A percentile compares a stretch with the other conserved stretches of the same genome.
Conservation (phyloP, 1,140 invertebrate genomes). For the Gryon sp. region DNA sequence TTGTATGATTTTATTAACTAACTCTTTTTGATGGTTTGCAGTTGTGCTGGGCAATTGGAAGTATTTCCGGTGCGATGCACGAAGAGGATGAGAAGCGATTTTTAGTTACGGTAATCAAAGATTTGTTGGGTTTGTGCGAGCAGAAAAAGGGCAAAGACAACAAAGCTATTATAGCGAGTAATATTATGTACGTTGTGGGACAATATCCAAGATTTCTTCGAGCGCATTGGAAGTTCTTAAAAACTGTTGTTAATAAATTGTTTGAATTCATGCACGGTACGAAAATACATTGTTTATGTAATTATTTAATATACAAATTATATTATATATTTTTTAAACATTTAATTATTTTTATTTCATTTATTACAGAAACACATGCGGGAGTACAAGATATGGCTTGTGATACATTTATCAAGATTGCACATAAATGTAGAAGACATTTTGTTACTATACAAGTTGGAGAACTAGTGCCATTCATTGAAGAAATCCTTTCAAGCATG, state of each 20-base stretch:
- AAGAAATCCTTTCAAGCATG: slow-evolving; percentile 98
- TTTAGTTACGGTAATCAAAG: slow-evolving; percentile 99
- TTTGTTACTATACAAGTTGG: slow-evolving; percentile 98
- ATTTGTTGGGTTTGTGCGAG: slow-evolving; percentile 98
- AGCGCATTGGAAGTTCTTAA: slow-evolving; percentile 99
- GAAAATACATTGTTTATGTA: too few relatives aligned
- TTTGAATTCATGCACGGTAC: slow-evolving; percentile 99
- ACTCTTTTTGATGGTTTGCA: too few relatives aligned
- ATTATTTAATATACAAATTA: too few relatives aligned
- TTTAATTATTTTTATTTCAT: slow-evolving; percentile 28
- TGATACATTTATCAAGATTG: slow-evolving; percentile 99
- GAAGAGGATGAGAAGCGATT: slow-evolving; percentile 99
- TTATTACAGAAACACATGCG: slow-evolving; percentile 96
- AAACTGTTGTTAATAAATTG: slow-evolving; percentile 99
- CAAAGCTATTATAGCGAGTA: slow-evolving; percentile 99
- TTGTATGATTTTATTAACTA: slow-evolving; percentile 1
- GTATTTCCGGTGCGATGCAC: slow-evolving; percentile 98
- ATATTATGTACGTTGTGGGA: slow-evolving; percentile 99
- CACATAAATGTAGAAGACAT: slow-evolving; percentile 98
- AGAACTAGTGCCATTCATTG: slow-evolving; percentile 98
- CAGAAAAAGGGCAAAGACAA: slow-evolving; percentile 99
- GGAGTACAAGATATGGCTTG: slow-evolving; percentile 99
- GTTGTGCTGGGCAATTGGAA: slow-evolving; percentile 99
- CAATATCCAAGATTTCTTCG: slow-evolving; percentile 99
- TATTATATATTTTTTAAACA: too few relatives aligned